Conservation (phyloP, 2,797 vertebrate genomes). For the Clarias pachynema region DNA sequence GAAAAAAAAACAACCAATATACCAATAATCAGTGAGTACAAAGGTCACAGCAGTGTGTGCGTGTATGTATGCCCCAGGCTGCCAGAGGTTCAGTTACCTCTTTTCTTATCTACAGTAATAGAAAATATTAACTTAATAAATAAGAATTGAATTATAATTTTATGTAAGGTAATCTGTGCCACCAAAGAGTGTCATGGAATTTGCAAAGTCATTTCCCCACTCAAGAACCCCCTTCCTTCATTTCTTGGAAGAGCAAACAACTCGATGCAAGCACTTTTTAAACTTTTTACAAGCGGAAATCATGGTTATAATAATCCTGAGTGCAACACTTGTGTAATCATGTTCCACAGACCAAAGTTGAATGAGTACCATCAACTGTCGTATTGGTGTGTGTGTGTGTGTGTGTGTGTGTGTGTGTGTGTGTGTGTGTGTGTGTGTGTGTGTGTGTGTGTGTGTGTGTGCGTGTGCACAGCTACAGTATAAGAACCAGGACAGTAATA, state of each 20-base stretch:
- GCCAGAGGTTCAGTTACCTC: not conserved
- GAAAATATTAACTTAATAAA: not conserved
- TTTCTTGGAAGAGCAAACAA: slow-evolving; percentile 5
- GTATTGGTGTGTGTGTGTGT: not conserved
- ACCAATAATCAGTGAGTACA: not conserved
- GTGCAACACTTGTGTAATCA: slow-evolving; percentile 13
- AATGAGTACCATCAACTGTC: not conserved
- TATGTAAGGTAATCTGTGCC: not conserved
- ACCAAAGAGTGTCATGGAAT: not conserved
- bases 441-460: not conserved
- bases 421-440: slow-evolving; percentile 5
- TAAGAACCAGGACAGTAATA: slow-evolving; percentile 28
- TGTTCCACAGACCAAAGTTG: slow-evolving; percentile 4
- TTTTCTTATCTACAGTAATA: not conserved
- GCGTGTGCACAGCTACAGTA: slow-evolving; percentile 33
- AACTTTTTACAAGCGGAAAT: not conserved
- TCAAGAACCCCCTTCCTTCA: not conserved
- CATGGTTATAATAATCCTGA: not conserved
- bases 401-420: not conserved
- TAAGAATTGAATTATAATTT: not conserved
- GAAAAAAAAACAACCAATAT: not conserved
- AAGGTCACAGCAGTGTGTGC: not conserved
- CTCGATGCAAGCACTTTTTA: not conserved
- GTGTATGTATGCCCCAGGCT: not conserved
- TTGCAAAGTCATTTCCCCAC: slow-evolving; percentile 17